Evolutionary conservation across 2,888 invertebrate species (phyloP), one percentile per base, ranked within the genome.

Genomic region (Oligia latruncula): DNA sequence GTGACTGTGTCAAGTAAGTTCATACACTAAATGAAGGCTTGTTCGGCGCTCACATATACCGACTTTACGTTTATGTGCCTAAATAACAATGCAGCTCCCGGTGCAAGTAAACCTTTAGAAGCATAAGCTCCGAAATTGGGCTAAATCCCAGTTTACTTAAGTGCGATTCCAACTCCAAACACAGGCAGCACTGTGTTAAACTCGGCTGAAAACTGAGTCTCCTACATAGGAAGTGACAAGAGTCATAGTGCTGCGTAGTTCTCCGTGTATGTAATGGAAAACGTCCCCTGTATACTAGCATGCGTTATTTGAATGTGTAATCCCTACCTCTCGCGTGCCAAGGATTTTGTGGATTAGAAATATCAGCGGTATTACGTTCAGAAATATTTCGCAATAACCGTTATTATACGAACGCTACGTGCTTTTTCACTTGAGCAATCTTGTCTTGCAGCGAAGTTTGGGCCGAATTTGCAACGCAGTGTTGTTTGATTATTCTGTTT

Each of bases 231-330:
- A 85, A 78, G 70, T 85, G 87, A 87, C 86, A 87, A 84, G 87
- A 85, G 78, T 87, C 82, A 88, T 88, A 88, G 89, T 71, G 83
- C 82, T 88, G 83, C 77, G 78, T 86, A 83, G 81, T 85, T 85
- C 80, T 78, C 89, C 72, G 90, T 90, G 91, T 85, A 82, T 40
- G 78, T 90, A 90, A 90, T 90, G 91, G 91, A 92, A 92, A 92
- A 89, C 90, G 82, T 89, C 78, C 72, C 66, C 78, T 40, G 84
- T 85, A 83, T 89, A 91, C 88, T 90, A 91, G 90, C 90, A 91
- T 92, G 93, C 92, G 92, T 93, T 95, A 94, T 94, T 93, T 93
- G 94, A 93, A 94, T 93, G 89, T 94, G 92, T 94, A 94, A 95
- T 93, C 93, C 92, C 86, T 79, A 89, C 87, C 89, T 90, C 87